Conservation (phyloP, 2,888 invertebrate genomes). For the Agonum fuliginosum region DNA sequence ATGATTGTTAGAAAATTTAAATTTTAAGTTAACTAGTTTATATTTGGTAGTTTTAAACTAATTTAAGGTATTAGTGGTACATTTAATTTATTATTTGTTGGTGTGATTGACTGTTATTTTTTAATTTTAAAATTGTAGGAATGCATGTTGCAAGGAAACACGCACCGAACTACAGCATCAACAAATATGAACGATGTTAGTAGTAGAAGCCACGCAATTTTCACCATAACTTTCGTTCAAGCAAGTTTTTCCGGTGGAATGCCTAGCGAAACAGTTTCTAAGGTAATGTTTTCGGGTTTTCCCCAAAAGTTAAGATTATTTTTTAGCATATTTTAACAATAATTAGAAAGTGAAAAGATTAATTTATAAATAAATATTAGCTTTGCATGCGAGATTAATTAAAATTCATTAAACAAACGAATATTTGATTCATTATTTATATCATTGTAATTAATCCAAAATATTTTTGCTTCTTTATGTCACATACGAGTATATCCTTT, state of each 20-base stretch:
- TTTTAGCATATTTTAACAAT: too few relatives aligned
- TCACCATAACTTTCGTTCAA: slow-evolving; percentile 92
- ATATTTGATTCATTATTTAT: slow-evolving; percentile 33
- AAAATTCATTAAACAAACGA: too few relatives aligned
- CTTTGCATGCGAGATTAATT: too few relatives aligned
- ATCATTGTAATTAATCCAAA: slow-evolving; percentile 3
- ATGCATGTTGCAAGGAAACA: slow-evolving; percentile 87
- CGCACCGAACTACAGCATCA: slow-evolving; percentile 89
- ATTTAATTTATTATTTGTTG: too few relatives aligned
- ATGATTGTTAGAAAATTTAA: too few relatives aligned
- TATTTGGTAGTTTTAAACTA: too few relatives aligned
- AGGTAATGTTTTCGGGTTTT: slow-evolving; percentile 75
- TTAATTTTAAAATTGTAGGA: slow-evolving; percentile 73
- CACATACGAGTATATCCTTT: too few relatives aligned
- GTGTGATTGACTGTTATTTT: neutral
- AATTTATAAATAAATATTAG: too few relatives aligned
- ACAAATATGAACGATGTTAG: slow-evolving; percentile 96
- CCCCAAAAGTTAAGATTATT: neutral
- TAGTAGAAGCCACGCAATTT: slow-evolving; percentile 93
- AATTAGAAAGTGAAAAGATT: too few relatives aligned
- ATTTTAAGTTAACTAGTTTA: too few relatives aligned
- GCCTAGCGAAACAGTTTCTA: slow-evolving; percentile 92
- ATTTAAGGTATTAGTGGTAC: too few relatives aligned
- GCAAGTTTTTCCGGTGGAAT: slow-evolving; percentile 90
- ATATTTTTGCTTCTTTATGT: neutral